Base-by-base conservation (phyloP, 1,140 invertebrate species). In the Venturia canescens region DNA sequence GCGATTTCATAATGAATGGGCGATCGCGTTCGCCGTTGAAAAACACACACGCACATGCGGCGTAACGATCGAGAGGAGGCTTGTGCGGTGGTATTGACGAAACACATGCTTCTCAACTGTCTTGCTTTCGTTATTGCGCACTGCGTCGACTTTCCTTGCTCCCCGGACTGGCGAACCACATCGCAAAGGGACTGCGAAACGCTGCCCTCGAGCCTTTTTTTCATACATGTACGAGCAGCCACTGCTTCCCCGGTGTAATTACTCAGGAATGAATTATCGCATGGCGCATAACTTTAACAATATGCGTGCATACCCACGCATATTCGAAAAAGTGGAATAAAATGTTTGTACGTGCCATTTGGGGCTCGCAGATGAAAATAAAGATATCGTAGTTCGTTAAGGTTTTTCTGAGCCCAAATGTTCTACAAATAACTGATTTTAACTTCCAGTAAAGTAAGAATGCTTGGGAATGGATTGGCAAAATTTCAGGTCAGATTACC, bases 241-340 rank as follows among this genome's bases (percentile, higher is more conserved):
- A n/a, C 80, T 78, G 83, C 57, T 63, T 34, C 80, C 76, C 79
- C 82, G 81, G 76, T 81, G 81, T 85, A 88, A 88, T 88, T 88
- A 88, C 85, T 88, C 86, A 86, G 79, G 86, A 86, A 86, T 87
- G 86, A 88, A 70, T 86, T 86, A 88, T 88, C 78, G 84, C 70
- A 34, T 76, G 27, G 66, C 48, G 80, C 57, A 71, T 77, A 77
- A 77, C 75, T 77, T 77, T 66, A 69, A 69, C 66, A n/a, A 21
- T 50, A 31, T 60, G 18, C 27, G 23, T 66, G 34, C 21, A 21
- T 23, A 38, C 27, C 27, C 26, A 34, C 23, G 15, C 0, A 13
- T 0, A 57, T 48, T 18, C 2, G 15, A 31, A 53, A 44, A 44
- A 44, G 13, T 11, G 13, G 11, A 44, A 44, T 9, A 44, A 48